Base-by-base conservation (phyloP, 2,797 vertebrate genomes). In the Loris lydekkerianus region DNA sequence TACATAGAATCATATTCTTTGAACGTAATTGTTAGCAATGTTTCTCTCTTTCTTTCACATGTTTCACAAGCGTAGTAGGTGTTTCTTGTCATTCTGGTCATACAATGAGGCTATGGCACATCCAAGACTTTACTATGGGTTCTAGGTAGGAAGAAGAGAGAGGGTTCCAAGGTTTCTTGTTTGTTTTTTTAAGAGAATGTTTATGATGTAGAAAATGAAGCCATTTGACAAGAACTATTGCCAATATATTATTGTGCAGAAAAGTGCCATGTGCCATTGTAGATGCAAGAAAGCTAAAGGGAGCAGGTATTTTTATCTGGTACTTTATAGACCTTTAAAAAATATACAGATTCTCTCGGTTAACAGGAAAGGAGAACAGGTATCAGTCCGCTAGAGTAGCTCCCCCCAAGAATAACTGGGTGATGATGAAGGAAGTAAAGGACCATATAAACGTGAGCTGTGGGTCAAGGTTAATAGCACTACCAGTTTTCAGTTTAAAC, bases 401-500 rank as follows among this genome's bases (percentile, higher is more conserved):
- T 72, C 31, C 34, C 21, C 10, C 5, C 76, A 17, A 23, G 86
- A 69, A 70, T 34, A 84, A 90, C 81, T 89, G 63, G 5, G 77
- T 60, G 21, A 76, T 72, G 46, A 81, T 60, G 21, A 76, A 76
- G 46, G 82, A 86, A 40, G 7, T n/a, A 75, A 53, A 80, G 65
- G 23, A 11, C 10, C 29, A 83, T 72, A 58, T 56, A 69, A 60
- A 91, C 29, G 67, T 9, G 31, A 93, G 11, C 46, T 10, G 72
- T 75, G 3, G 37, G 21, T 93, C 37, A 63, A 80, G 60, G 67
- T 96, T 88, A 88, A 91, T 76, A 73, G 34, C 6, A 15, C 31
- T 81, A 5, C n/a, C 29, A 49, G 80, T 78, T 90, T 90, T 90
- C 72, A 95, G 21, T 15, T 75, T 25, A 56, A 73, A 80, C 40